A percentile compares a stretch with the other conserved stretches of the same genome.
phyloP scores from a whole-genome alignment of 92 coral and sea anemone species.

The Porites cylindrica region DNA sequence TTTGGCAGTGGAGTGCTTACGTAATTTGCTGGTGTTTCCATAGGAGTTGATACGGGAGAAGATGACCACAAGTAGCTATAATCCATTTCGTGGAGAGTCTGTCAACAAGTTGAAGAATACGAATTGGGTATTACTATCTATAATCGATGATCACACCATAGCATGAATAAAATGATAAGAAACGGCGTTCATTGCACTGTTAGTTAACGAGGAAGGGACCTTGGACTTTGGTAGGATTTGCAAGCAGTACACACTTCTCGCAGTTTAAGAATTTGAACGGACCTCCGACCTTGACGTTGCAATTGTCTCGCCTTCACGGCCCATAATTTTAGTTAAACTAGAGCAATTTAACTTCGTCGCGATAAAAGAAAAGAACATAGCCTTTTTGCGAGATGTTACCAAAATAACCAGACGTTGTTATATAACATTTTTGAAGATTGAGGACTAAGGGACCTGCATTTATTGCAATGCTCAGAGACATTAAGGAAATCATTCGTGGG shows the following conservation, averaged over 20 bases:
- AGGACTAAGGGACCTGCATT: not conserved
- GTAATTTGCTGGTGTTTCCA: conserved; percentile 21
- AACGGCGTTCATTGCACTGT: not conserved
- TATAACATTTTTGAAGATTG: not conserved
- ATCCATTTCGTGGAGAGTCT: conserved; percentile 82
- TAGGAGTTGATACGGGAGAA: conserved; percentile 46
- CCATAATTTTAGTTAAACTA: not conserved
- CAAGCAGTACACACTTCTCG: conserved; percentile 12
- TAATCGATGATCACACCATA: not conserved
- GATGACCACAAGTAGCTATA: conserved; percentile 73
- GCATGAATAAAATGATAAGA: not conserved
- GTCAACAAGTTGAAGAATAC: not conserved
- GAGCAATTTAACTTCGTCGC: not conserved
- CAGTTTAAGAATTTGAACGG: not conserved
- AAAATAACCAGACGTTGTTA: too few species aligned
- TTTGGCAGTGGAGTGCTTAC: conserved; percentile 9
- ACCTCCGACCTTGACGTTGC: not conserved
- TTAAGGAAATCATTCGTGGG: not conserved
- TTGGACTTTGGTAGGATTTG: not conserved
- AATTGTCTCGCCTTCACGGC: conserved; percentile 8
- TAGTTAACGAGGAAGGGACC: not conserved
- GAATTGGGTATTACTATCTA: not conserved
- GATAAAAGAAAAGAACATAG: not conserved
- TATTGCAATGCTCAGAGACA: conserved; percentile 4
- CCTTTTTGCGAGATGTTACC: not conserved